Percentiles rank a stretch among this genome's conserved stretches.
Conservation (phyloP, 2,888 invertebrate genomes). For the Osmoderma eremita region DNA sequence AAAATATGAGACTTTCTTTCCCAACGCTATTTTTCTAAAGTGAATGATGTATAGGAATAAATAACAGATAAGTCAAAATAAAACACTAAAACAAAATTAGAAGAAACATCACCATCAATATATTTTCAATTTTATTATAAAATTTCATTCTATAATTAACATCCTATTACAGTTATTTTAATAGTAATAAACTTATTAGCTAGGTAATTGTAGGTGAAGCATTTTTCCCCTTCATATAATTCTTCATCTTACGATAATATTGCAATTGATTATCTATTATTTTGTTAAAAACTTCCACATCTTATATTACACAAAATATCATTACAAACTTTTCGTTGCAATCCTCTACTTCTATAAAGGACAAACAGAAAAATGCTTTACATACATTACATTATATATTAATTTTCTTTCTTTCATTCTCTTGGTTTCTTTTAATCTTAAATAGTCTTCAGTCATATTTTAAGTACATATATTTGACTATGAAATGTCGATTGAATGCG, state of each 20-base stretch:
- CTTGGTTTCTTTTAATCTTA: background rate
- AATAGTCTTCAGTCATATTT: constrained; percentile 23
- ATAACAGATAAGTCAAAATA: constrained; percentile 8
- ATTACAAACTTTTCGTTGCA: too few species aligned
- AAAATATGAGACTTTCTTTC: too few species aligned
- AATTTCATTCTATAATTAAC: constrained; percentile 40
- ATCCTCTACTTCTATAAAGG: background rate
- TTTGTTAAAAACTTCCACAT: background rate
- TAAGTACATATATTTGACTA: constrained; percentile 36
- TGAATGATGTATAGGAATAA: background rate
- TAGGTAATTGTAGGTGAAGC: constrained; percentile 23
- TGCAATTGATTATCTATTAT: background rate
- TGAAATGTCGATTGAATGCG: constrained; percentile 15
- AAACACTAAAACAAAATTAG: constrained; percentile 14
- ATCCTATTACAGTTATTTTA: constrained; percentile 33
- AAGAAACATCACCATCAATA: constrained; percentile 30
- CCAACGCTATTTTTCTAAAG: too few species aligned
- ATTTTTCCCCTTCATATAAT: background rate
- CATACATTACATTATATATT: background rate
- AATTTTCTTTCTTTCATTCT: background rate
- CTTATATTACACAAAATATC: background rate
- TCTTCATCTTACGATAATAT: constrained; percentile 6
- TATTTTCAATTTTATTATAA: constrained; percentile 36
- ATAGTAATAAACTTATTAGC: constrained; percentile 23
- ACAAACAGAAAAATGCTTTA: background rate